These are phyloP conservation scores for Syrphus vitripennis DNA, from an alignment of 2,888 invertebrate genomes.

Conservation along the genomic window DNA sequence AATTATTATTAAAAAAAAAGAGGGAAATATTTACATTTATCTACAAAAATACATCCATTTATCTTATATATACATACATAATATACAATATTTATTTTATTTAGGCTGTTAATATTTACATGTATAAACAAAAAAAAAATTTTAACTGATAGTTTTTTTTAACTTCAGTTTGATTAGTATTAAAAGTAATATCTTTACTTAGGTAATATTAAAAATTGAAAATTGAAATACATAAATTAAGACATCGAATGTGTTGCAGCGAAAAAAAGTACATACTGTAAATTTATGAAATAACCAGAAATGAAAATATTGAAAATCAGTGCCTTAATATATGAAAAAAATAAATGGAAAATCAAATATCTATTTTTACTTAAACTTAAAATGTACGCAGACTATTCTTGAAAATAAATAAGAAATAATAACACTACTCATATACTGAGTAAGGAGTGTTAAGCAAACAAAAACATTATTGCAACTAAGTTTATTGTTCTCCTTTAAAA, in stretches of 20 bases:
- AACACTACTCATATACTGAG: neutral
- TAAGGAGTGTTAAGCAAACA: neutral
- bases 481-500: neutral
- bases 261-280: conserved; percentile 34
- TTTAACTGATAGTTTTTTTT: conserved; percentile 26
- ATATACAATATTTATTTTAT: conserved; percentile 65
- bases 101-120: conserved; percentile 64
- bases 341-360: neutral
- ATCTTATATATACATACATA: conserved; percentile 57
- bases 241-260: conserved; percentile 64
- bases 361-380: conserved; percentile 6
- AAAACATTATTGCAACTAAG: neutral
- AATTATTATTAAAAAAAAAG: conserved; percentile 1
- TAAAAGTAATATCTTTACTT: conserved; percentile 23
- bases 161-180: conserved; percentile 55
- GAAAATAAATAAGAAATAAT: neutral
- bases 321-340: neutral
- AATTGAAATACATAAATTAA: neutral
- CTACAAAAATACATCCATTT: conserved; percentile 19
- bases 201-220: conserved; percentile 45
- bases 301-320: neutral
- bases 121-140: conserved; percentile 24
- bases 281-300: neutral
- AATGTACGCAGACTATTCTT: neutral
- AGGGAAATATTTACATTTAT: conserved; percentile 49